These are phyloP conservation scores for Lepidurus arcticus DNA, from an alignment of 1,140 invertebrate genomes.

Conservation along the genomic window DNA sequence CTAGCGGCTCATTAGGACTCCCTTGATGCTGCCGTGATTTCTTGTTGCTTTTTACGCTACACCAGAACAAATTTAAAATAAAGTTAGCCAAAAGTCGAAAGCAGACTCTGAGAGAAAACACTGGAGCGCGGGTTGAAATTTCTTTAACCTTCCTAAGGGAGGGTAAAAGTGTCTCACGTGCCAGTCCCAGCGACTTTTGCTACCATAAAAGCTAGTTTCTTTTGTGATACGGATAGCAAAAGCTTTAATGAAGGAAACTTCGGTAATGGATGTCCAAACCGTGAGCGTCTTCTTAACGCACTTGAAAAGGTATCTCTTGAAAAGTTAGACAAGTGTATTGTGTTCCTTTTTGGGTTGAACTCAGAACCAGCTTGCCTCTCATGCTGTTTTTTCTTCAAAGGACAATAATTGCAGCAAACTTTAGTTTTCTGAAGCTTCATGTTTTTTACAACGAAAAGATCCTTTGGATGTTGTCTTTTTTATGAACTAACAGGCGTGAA, in stretches of 20 bases:
- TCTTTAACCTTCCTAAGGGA: neutral
- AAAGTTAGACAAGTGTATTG: neutral
- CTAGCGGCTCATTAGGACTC: too few species aligned
- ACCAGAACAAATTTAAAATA: too few species aligned
- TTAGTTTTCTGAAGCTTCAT: neutral
- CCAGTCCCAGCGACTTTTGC: neutral
- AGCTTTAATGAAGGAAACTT: constrained; percentile 10
- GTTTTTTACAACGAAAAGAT: too few species aligned
- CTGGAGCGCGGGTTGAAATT: too few species aligned
- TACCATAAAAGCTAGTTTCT: neutral
- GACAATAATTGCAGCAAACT: neutral
- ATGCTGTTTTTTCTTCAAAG: neutral
- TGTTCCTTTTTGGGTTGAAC: neutral
- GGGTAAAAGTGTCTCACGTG: neutral
- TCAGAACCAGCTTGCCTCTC: neutral
- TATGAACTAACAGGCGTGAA: too few species aligned
- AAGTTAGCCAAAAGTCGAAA: too few species aligned
- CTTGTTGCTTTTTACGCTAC: too few species aligned
- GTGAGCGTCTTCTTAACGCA: constrained; percentile 1
- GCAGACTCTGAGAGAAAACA: too few species aligned
- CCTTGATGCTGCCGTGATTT: too few species aligned
- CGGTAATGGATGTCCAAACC: constrained; percentile 17
- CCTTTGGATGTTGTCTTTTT: too few species aligned
- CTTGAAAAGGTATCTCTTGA: constrained; percentile 5
- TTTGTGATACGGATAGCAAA: neutral